phyloP scores from a whole-genome alignment of 2,113 vertebrate genomes.

The Melierax canorus region DNA sequence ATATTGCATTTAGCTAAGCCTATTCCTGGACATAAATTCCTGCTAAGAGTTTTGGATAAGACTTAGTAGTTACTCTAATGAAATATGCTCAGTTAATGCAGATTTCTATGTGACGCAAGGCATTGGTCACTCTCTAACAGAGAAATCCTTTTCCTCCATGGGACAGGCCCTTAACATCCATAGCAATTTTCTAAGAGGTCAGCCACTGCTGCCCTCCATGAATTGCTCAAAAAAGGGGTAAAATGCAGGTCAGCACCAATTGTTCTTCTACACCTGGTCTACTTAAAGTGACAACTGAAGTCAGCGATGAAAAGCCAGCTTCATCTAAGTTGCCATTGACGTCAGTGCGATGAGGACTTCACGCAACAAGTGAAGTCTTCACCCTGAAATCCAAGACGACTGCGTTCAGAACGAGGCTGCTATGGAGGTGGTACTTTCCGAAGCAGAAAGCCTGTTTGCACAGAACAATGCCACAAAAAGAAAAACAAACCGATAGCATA shows the following conservation, averaged over 20 bases:
- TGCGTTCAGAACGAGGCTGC: not conserved
- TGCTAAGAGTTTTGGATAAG: not conserved
- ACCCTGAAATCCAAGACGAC: not conserved
- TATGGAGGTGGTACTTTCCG: not conserved
- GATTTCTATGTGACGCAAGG: not conserved
- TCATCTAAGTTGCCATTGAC: not conserved
- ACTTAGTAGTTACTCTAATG: not conserved
- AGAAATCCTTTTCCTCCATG: not conserved
- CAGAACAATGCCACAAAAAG: not conserved
- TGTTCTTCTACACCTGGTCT: not conserved
- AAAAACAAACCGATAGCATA: not conserved
- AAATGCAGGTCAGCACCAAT: not conserved
- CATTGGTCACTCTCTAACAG: no score
- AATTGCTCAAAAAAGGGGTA: not conserved
- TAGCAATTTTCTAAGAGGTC: not conserved
- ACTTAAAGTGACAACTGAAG: not conserved
- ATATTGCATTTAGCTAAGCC: not conserved
- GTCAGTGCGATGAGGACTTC: not conserved
- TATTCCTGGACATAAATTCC: not conserved
- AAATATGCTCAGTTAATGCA: not conserved
- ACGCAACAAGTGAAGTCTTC: not conserved
- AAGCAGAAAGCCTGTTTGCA: not conserved
- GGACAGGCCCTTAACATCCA: rapidly evolving
- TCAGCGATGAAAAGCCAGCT: not conserved
- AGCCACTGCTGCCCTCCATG: not conserved